Percentiles rank a stretch among this genome's conserved stretches.
These are phyloP conservation scores for Oncorhynchus tshawytscha DNA, from an alignment of 2,113 vertebrate genomes.

Conservation along the genomic window DNA sequence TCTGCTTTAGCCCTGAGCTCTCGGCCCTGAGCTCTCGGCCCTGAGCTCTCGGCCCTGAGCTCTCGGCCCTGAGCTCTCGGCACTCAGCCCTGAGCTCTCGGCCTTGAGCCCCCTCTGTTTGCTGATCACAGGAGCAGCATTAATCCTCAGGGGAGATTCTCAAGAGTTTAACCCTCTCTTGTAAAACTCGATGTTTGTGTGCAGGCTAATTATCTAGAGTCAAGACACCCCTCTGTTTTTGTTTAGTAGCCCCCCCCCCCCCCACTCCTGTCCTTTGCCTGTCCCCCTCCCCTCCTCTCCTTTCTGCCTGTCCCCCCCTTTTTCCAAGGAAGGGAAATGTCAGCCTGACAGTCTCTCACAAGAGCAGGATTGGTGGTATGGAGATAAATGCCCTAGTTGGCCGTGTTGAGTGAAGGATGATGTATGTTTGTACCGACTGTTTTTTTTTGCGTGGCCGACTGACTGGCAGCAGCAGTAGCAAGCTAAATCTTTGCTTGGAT, in stretches of 20 bases:
- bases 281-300: fast-evolving
- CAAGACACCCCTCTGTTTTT: no score
- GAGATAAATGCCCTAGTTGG: slow-evolving; percentile 27
- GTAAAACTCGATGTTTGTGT: slow-evolving; percentile 38
- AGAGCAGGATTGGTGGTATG: slow-evolving; percentile 10
- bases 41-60: no score
- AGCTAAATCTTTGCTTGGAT: slow-evolving; percentile 59
- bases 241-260: no score
- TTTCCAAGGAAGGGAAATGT: not conserved
- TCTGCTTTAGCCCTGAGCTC: no score
- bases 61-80: no score
- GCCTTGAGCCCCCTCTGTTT: slow-evolving; percentile 31
- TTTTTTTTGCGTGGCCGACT: slow-evolving; percentile 43
- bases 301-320: not conserved
- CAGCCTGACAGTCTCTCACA: not conserved
- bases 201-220: not conserved
- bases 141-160: slow-evolving; percentile 56
- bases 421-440: slow-evolving; percentile 20
- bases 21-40: no score
- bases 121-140: slow-evolving; percentile 63
- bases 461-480: slow-evolving; percentile 26
- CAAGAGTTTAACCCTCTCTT: slow-evolving; percentile 41
- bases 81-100: no score
- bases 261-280: no score
- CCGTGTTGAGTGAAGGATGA: not conserved